phyloP scores from a whole-genome alignment of 2,888 invertebrate species.

The Linnaemya tessellans region DNA sequence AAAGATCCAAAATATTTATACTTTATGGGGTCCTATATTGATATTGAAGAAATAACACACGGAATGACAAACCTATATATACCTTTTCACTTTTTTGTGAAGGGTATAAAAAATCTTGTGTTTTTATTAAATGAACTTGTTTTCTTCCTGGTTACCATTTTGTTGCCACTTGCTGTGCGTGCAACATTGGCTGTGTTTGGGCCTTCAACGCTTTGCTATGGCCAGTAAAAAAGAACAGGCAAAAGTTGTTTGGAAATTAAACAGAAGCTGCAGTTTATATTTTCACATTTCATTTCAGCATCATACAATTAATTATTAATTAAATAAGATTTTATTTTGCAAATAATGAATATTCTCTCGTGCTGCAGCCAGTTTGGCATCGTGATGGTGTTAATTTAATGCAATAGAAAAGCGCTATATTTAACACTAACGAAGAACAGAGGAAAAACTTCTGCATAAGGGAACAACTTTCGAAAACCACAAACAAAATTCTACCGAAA shows the following conservation, averaged over 20 bases:
- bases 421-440: background rate
- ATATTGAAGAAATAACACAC: no score
- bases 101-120: background rate
- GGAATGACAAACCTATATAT: no score
- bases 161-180: constrained; percentile 62
- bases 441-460: constrained; percentile 11
- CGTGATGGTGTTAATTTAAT: constrained; percentile 45
- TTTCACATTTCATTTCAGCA: constrained; percentile 63
- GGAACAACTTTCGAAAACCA: constrained; percentile 12
- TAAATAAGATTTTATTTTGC: constrained; percentile 70
- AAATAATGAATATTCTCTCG: constrained; percentile 59
- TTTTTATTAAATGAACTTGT: constrained; percentile 60
- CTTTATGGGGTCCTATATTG: no score
- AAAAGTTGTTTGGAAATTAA: constrained; percentile 62
- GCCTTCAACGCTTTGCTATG: constrained; percentile 44
- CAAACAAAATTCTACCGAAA: background rate
- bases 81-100: no score
- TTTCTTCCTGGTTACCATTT: constrained; percentile 65
- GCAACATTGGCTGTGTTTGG: constrained; percentile 50
- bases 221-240: constrained; percentile 19
- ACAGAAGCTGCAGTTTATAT: constrained; percentile 68
- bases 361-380: background rate
- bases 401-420: constrained; percentile 18
- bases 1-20: no score
- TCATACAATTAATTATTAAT: constrained; percentile 70